Conservation (phyloP, 2,113 vertebrate species). For the Saimiri boliviensis region DNA sequence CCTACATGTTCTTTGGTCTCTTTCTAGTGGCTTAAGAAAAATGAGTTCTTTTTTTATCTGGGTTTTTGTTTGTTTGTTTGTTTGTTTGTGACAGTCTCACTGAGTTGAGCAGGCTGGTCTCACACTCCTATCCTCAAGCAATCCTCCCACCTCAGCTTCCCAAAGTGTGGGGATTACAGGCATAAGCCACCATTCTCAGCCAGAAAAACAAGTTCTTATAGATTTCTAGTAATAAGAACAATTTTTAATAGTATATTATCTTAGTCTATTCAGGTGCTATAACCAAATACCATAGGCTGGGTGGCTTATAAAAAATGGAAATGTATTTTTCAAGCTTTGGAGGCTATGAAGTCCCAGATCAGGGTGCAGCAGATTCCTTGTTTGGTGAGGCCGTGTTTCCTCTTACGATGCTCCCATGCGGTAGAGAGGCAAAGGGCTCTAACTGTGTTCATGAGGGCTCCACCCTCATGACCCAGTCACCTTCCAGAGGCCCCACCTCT, state of each 20-base stretch:
- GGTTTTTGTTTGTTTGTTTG: background rate
- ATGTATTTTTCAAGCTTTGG: background rate
- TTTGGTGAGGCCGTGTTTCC: background rate
- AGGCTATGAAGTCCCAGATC: background rate
- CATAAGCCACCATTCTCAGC: too few species aligned
- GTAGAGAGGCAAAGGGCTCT: too few species aligned
- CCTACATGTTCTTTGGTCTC: background rate
- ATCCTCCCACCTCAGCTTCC: too few species aligned
- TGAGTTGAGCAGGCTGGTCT: too few species aligned
- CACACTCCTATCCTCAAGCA: background rate
- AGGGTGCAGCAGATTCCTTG: background rate
- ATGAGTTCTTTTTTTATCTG: background rate
- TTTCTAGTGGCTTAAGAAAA: background rate
- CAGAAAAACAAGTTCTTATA: background rate
- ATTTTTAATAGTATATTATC: background rate
- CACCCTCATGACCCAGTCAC: background rate
- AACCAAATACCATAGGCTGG: background rate
- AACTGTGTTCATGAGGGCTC: background rate
- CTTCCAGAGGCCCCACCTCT: background rate
- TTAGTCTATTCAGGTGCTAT: background rate
- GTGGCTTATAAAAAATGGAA: background rate
- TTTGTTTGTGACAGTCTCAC: too few species aligned
- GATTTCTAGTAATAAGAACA: background rate
- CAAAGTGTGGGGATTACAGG: too few species aligned
- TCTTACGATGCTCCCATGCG: too few species aligned